Evolutionary conservation across 2,888 invertebrate genomes (phyloP), one percentile per base, ranked within the genome.

Genomic region (Nematopogon swammerdamellus): DNA sequence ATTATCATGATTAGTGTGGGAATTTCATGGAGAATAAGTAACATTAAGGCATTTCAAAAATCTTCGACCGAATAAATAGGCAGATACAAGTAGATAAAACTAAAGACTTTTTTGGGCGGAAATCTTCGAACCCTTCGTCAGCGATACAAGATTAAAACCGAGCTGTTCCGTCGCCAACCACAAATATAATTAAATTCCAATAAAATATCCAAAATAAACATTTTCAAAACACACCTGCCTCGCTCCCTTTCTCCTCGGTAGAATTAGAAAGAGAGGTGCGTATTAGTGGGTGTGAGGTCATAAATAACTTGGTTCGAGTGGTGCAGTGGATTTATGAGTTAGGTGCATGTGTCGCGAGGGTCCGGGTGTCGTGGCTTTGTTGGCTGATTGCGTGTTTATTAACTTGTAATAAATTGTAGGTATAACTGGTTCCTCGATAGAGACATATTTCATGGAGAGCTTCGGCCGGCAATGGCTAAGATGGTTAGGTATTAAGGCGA

Each of bases 391-490:
- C 63, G 58, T 64, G 67, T 67, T 72, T 75, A 79, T 76, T 73
- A 73, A 72, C 67, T 70, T 64, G 70, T 73, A 72, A 77, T 79
- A 76, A 70, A 75, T 75, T 72, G 64, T 63, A n/a, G n/a, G n/a
- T n/a, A 65, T 63, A 36, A 14, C 36, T 36, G 36, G 36, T 36
- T 36, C n/a, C 36, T 6, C 8, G 36, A 36, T 36, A 14, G 36
- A 36, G 8, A 36, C 36, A 36, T 14, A 36, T 36, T 36, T 36
- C n/a, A 36, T 36, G 3, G n/a, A 14, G 25, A n/a, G n/a, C n/a
- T n/a, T n/a, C n/a, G n/a, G n/a, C n/a, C n/a, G n/a, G n/a, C n/a
- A n/a, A n/a, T n/a, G n/a, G n/a, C n/a, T n/a, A n/a, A n/a, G n/a
- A n/a, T n/a, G n/a, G n/a, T n/a, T n/a, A n/a, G n/a, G n/a, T n/a